Evolutionary conservation across 2,797 vertebrate species (phyloP), one percentile per base, ranked within the genome.

Genomic region (Meda fulgida): DNA sequence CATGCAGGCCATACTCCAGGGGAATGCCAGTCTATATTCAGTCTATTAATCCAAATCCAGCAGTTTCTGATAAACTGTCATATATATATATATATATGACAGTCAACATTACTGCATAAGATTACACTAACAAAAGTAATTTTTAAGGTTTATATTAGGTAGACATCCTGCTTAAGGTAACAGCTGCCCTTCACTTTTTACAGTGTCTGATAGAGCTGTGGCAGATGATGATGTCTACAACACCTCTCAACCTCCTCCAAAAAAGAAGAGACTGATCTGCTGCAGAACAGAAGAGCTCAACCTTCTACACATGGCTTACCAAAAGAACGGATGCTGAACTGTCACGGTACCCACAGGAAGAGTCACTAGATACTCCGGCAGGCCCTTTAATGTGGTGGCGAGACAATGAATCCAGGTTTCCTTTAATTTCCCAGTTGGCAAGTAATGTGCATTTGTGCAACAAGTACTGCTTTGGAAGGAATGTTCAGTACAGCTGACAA

Each of bases 361-460:
- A 84, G 34, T 71, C 26, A 73, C n/a, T 85, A 19, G 85, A 86
- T 75, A 8, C 65, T 19, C 72, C 46, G 7, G 38, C 60, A 58
- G 79, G 86, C 75, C 36, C 86, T 23, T 71, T 89, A 14, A 36
- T 87, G 73, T 88, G 85, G 85, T 89, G 85, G 81, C 1, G 43
- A 40, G 77, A 85, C 10, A 88, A 85, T 6, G 13, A 87, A 16
- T 36, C 43, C 23, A 84, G 77, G 79, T 85, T 81, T 18, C 75
- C 87, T 85, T 70, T 88, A 3, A 65, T 88, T 4, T 67, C 78
- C 38, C 84, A 85, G 34, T 63, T 87, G 8, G 85, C 85, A 46
- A 60, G 31, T 80, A 88, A 80, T 75, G 72, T 89, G 78, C 71
- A 87, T 87, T 60, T 85, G 84, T 89, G 87, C 84, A 83, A 83